Conservation (phyloP, 2,797 vertebrate species). For the Xerus rutilus region DNA sequence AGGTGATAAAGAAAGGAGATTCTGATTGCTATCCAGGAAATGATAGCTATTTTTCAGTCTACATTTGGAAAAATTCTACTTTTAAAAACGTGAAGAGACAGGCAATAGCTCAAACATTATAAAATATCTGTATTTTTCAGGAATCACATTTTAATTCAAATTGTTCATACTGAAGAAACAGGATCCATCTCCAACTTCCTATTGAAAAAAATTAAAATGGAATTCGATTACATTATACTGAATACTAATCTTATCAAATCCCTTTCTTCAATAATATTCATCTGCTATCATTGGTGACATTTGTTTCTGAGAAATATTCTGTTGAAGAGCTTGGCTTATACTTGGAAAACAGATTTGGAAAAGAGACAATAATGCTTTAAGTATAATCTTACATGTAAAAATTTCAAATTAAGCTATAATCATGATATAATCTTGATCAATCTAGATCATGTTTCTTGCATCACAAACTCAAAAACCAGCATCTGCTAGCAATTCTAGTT, state of each 20-base stretch:
- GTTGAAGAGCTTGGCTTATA: conserved; percentile 83
- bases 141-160: conserved; percentile 69
- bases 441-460: conserved; percentile 76
- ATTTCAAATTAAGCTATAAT: conserved; percentile 79
- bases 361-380: conserved; percentile 71
- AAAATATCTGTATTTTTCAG: conserved; percentile 52
- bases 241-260: conserved; percentile 84
- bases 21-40: conserved; percentile 58
- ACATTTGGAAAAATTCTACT: conserved; percentile 52
- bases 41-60: conserved; percentile 74
- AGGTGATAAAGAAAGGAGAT: conserved; percentile 67
- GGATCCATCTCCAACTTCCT: conserved; percentile 51
- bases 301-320: conserved; percentile 86
- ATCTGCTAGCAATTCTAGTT: conserved; percentile 80
- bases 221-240: conserved; percentile 77
- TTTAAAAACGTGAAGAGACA: conserved; percentile 15
- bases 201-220: conserved; percentile 29
- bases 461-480: conserved; percentile 56
- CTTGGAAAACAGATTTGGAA: conserved; percentile 85
- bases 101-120: conserved; percentile 59
- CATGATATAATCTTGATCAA: conserved; percentile 76
- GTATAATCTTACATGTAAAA: conserved; percentile 67
- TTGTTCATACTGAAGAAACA: conserved; percentile 43
- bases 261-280: conserved; percentile 80
- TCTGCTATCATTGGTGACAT: conserved; percentile 78